phyloP scores from a whole-genome alignment of 2,797 vertebrate genomes.

The Steatocranus sp. region DNA sequence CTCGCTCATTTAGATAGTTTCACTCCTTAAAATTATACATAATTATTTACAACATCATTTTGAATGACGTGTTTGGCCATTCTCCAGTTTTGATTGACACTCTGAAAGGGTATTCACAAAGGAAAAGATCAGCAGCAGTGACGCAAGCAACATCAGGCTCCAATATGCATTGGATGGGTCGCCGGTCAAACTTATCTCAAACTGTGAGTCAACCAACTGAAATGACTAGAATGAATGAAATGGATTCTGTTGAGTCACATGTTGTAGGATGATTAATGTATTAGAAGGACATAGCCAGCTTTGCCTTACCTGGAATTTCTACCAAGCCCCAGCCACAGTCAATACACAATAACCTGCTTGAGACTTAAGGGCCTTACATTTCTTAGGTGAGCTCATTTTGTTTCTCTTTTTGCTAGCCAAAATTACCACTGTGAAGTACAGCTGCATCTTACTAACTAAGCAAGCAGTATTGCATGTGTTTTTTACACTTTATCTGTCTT shows the following conservation, averaged over 20 bases:
- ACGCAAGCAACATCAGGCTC: not conserved
- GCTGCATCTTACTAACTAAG: not conserved
- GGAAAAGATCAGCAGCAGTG: not conserved
- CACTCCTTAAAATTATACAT: not conserved
- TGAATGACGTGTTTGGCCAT: fast-evolving
- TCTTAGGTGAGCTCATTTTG: not conserved
- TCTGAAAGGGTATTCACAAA: not conserved
- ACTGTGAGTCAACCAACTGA: not conserved
- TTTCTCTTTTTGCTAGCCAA: not conserved
- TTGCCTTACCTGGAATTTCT: not conserved
- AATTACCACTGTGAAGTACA: not conserved
- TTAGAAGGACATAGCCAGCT: not conserved
- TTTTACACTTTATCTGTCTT: not conserved
- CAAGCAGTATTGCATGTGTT: not conserved
- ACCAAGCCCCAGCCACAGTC: not conserved
- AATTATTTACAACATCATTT: not conserved
- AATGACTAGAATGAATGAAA: not conserved
- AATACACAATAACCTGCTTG: not conserved
- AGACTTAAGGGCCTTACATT: not conserved
- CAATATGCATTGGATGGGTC: not conserved
- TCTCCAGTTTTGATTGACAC: not conserved
- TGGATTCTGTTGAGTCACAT: not conserved
- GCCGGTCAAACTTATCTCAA: not conserved
- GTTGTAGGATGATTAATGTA: not conserved
- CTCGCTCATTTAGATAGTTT: not conserved